A percentile compares a stretch with the other conserved stretches of the same genome.
Conservation (phyloP, 1,140 invertebrate species). For the Dryas iulia region DNA sequence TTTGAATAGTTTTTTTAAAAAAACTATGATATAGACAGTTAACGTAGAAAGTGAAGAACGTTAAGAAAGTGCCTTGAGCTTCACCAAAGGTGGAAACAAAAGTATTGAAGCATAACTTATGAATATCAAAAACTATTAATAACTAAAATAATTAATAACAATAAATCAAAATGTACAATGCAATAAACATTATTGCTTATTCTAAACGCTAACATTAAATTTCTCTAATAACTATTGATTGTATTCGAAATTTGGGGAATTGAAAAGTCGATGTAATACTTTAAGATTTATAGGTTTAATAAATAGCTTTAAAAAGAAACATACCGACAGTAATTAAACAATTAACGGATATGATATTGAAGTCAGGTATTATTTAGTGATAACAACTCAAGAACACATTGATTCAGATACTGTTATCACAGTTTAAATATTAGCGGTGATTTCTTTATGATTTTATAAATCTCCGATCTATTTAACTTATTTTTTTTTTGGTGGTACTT, state of each 20-base stretch:
- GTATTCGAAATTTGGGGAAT: neutral
- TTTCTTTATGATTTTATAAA: slow-evolving; percentile 58
- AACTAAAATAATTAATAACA: no score
- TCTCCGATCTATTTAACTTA: slow-evolving; percentile 32
- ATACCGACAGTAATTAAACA: slow-evolving; percentile 44
- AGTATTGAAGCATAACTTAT: no score
- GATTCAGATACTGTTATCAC: slow-evolving; percentile 53
- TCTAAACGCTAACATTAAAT: neutral
- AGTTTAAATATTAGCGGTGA: slow-evolving; percentile 47
- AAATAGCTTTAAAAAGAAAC: slow-evolving; percentile 28
- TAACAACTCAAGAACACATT: slow-evolving; percentile 51
- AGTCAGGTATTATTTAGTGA: slow-evolving; percentile 48
- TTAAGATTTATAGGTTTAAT: neutral
- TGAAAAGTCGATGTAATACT: neutral
- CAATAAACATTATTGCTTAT: no score
- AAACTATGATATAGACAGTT: no score
- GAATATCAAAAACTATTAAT: no score
- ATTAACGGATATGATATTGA: slow-evolving; percentile 50
- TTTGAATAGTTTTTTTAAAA: no score
- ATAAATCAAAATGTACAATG: no score
- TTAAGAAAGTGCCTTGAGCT: no score
- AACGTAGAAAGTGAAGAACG: no score
- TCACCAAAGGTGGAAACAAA: no score
- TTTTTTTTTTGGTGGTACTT: slow-evolving; percentile 3
- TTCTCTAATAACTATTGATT: no score